These are phyloP conservation scores for Crotalus tigris DNA, from an alignment of 2,113 vertebrate species.

Conservation along the genomic window DNA sequence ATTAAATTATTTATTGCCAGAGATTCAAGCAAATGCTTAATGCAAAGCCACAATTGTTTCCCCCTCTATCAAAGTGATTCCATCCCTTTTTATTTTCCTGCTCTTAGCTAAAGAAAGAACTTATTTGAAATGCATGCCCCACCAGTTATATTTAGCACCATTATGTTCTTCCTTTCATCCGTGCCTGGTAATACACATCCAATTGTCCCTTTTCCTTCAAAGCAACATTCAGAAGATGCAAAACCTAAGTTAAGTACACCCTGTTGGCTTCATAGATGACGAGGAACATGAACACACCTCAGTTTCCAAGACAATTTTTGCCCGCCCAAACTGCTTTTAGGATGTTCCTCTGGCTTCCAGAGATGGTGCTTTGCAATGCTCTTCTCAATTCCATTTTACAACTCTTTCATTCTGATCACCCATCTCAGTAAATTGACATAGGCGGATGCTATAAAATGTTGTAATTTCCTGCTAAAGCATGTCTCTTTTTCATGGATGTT, in stretches of 20 bases:
- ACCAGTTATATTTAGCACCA: not conserved
- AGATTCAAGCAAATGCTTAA: slow-evolving; percentile 59
- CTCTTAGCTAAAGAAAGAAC: slow-evolving; percentile 16
- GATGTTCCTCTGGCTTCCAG: not conserved
- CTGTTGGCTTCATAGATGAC: not conserved
- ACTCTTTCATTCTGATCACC: not conserved
- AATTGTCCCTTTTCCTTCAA: not conserved
- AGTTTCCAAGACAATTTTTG: not conserved
- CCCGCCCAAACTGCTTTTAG: not conserved
- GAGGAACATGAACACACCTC: not conserved
- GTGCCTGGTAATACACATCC: not conserved
- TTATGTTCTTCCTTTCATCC: not conserved
- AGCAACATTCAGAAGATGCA: not conserved
- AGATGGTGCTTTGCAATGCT: not conserved
- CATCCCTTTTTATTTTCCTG: not conserved
- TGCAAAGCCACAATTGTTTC: slow-evolving; percentile 55
- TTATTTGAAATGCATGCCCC: not conserved
- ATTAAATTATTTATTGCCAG: slow-evolving; percentile 70
- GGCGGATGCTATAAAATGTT: not conserved
- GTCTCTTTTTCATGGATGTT: no score
- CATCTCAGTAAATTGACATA: not conserved
- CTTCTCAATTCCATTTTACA: not conserved
- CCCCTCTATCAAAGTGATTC: slow-evolving; percentile 45
- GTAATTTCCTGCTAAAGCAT: no score
- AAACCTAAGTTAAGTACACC: not conserved